phyloP scores from a whole-genome alignment of 2,113 vertebrate genomes.

The Nycticryphes semicollaris region DNA sequence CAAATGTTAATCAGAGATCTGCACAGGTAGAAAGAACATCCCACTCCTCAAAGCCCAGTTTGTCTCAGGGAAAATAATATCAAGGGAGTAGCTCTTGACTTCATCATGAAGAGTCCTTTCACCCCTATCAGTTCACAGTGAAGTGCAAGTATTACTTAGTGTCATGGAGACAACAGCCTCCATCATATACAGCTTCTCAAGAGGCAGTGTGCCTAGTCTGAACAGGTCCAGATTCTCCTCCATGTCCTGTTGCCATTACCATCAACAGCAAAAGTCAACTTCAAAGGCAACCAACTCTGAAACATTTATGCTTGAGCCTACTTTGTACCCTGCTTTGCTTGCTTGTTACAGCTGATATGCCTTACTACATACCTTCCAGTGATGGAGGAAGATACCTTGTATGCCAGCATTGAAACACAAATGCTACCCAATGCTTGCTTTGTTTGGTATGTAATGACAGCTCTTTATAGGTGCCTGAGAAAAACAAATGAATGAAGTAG shows the following conservation, averaged over 20 bases:
- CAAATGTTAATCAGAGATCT: background rate
- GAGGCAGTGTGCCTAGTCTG: background rate
- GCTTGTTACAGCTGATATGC: background rate
- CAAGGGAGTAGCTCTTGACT: background rate
- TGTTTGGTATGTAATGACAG: constrained; percentile 35
- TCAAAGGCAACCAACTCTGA: background rate
- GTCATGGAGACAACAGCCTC: background rate
- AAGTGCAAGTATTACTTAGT: background rate
- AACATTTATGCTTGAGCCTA: background rate
- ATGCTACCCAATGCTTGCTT: background rate
- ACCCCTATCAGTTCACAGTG: background rate
- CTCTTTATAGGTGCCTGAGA: constrained; percentile 42
- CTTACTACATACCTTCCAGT: background rate
- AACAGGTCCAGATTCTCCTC: background rate
- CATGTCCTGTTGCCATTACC: background rate
- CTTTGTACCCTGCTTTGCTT: background rate
- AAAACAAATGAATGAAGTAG: constrained; percentile 63
- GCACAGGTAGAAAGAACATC: background rate
- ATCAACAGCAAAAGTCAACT: background rate
- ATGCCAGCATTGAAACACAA: background rate
- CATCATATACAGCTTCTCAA: background rate
- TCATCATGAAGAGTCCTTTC: background rate
- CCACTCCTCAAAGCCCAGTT: background rate
- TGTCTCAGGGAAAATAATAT: background rate
- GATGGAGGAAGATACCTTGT: background rate